A percentile compares a stretch with the other conserved stretches of the same genome.
Conservation (phyloP, 2,888 invertebrate species). For the Gastracanthus pulcherrimus region DNA sequence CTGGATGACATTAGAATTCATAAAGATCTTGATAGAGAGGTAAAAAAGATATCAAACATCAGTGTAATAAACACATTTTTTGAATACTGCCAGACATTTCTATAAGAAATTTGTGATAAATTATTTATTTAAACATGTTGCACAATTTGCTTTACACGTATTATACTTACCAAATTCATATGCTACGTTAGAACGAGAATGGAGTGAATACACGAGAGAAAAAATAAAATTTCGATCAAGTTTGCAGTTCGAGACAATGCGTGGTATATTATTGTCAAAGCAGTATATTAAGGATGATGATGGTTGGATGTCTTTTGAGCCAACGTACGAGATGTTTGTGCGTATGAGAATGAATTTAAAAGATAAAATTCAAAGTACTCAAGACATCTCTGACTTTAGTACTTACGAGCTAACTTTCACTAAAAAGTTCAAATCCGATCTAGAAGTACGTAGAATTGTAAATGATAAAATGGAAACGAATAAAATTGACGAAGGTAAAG, state of each 20-base stretch:
- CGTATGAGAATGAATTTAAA: constrained; percentile 20
- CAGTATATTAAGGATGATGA: constrained; percentile 41
- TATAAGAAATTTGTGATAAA: constrained; percentile 52
- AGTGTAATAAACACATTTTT: constrained; percentile 52
- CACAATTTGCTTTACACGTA: constrained; percentile 24
- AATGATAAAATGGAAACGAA: too few species aligned
- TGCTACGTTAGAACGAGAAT: constrained; percentile 54
- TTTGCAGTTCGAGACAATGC: constrained; percentile 36
- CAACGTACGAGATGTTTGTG: constrained; percentile 45
- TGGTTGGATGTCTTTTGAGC: constrained; percentile 38
- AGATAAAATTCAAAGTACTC: background rate
- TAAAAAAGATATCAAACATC: constrained; percentile 48
- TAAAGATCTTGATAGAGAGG: constrained; percentile 48
- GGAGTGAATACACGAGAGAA: constrained; percentile 48
- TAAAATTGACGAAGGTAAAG: too few species aligned
- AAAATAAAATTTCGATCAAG: constrained; percentile 54
- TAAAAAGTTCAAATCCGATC: too few species aligned
- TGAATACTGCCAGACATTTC: constrained; percentile 56
- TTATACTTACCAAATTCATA: constrained; percentile 50
- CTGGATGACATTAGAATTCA: constrained; percentile 57
- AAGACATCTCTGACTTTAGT: too few species aligned
- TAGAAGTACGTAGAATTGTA: too few species aligned
- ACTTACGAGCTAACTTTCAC: too few species aligned
- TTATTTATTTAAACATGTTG: constrained; percentile 5
- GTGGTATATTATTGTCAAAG: constrained; percentile 41